phyloP scores from a whole-genome alignment of 2,113 vertebrate species.

The Erythrolamprus reginae region DNA sequence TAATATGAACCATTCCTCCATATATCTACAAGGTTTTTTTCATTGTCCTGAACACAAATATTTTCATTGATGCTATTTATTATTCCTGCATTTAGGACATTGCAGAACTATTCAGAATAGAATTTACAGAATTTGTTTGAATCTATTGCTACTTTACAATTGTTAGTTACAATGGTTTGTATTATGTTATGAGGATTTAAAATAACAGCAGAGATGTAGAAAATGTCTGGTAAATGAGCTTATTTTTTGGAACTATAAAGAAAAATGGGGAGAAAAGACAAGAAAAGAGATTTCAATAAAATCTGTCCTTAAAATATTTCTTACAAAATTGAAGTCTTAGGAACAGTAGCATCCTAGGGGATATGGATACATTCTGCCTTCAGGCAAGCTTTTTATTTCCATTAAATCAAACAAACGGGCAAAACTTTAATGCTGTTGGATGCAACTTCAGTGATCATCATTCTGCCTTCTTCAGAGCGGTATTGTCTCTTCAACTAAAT shows the following conservation, averaged over 20 bases:
- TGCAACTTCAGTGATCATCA: background rate
- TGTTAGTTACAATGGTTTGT: background rate
- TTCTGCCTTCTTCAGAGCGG: background rate
- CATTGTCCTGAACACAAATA: background rate
- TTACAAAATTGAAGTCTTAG: background rate
- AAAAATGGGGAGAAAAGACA: background rate
- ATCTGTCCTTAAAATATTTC: background rate
- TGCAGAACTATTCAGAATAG: background rate
- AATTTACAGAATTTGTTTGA: background rate
- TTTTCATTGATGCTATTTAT: background rate
- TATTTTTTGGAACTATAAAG: background rate
- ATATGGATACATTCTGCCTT: background rate
- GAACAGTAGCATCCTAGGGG: background rate
- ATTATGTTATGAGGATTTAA: background rate
- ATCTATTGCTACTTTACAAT: background rate
- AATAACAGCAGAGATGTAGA: background rate
- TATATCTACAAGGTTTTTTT: background rate
- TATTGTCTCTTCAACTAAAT: background rate
- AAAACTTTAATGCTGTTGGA: background rate
- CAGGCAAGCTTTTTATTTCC: background rate
- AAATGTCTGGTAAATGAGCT: background rate
- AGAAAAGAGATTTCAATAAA: background rate
- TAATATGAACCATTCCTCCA: background rate
- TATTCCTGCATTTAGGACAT: background rate
- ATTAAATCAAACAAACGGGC: background rate